Conservation (phyloP, 2,888 invertebrate genomes). For the Amorpha juglandis region DNA sequence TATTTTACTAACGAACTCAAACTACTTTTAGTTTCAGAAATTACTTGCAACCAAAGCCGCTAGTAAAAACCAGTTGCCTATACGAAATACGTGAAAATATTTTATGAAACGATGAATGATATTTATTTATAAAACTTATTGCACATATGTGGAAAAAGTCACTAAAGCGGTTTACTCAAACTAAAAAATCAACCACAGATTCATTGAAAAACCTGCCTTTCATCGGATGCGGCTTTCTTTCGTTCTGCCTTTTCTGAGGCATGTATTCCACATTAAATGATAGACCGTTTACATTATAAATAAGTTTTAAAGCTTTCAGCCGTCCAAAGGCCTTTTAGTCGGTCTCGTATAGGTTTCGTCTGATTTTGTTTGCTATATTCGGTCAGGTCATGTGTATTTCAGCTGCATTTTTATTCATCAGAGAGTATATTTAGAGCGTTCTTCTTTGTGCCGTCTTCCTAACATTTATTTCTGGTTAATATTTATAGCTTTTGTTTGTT, state of each 20-base stretch:
- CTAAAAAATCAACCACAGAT: neutral
- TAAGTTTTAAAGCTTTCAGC: conserved; percentile 21
- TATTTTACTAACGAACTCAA: too few species aligned
- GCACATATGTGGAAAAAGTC: neutral
- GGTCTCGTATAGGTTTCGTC: neutral
- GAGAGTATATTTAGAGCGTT: neutral
- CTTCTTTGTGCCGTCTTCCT: neutral
- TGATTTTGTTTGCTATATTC: conserved; percentile 9
- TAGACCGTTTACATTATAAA: conserved; percentile 43
- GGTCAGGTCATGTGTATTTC: neutral
- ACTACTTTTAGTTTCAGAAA: too few species aligned
- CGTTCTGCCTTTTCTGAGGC: neutral
- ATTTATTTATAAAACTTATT: too few species aligned
- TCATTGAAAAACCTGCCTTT: neutral
- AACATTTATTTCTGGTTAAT: too few species aligned
- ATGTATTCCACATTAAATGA: conserved; percentile 39
- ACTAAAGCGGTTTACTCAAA: neutral
- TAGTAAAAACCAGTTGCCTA: too few species aligned
- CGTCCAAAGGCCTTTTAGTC: conserved; percentile 13
- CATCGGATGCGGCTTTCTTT: neutral
- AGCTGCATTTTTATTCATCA: conserved; percentile 15
- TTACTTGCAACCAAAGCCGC: too few species aligned
- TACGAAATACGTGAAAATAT: too few species aligned
- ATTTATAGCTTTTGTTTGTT: too few species aligned
- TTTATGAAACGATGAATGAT: too few species aligned